Conservation (phyloP, 2,888 invertebrate genomes). For the Euplexia lucipara region DNA sequence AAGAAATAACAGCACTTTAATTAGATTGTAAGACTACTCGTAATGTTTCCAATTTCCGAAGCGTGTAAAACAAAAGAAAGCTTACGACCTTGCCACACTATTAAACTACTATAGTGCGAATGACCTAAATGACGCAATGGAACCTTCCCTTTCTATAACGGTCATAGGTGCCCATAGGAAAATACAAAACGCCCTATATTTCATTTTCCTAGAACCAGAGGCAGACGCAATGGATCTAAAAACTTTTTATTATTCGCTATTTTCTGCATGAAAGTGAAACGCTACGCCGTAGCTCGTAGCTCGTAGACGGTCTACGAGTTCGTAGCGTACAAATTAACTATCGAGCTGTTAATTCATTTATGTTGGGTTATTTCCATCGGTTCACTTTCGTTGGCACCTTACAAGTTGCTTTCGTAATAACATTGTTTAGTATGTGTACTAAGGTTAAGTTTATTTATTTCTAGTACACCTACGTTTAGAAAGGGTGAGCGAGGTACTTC, state of each 20-base stretch:
- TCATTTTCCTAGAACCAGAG: constrained; percentile 6
- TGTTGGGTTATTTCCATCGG: constrained; percentile 60
- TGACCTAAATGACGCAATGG: constrained; percentile 49
- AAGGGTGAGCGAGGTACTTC: not conserved
- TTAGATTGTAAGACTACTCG: constrained; percentile 37
- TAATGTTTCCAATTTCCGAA: constrained; percentile 47
- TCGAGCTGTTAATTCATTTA: constrained; percentile 59
- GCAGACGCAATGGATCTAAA: constrained; percentile 10
- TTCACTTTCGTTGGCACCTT: constrained; percentile 47
- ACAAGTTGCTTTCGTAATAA: constrained; percentile 34
- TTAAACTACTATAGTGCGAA: constrained; percentile 44
- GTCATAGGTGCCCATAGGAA: constrained; percentile 4
- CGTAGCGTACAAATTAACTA: constrained; percentile 66
- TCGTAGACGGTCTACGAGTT: constrained; percentile 67
- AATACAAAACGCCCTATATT: constrained; percentile 11
- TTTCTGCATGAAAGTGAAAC: constrained; percentile 49
- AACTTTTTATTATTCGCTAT: constrained; percentile 29
- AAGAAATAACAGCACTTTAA: constrained; percentile 22
- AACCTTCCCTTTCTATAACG: constrained; percentile 37
- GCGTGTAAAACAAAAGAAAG: constrained; percentile 31
- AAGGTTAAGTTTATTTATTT: not conserved
- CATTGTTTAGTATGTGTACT: constrained; percentile 26
- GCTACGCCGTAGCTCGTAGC: constrained; percentile 60
- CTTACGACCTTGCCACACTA: constrained; percentile 52
- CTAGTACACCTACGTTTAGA: not conserved